Conservation (phyloP, 2,888 invertebrate genomes). For the Drosophila monieri region DNA sequence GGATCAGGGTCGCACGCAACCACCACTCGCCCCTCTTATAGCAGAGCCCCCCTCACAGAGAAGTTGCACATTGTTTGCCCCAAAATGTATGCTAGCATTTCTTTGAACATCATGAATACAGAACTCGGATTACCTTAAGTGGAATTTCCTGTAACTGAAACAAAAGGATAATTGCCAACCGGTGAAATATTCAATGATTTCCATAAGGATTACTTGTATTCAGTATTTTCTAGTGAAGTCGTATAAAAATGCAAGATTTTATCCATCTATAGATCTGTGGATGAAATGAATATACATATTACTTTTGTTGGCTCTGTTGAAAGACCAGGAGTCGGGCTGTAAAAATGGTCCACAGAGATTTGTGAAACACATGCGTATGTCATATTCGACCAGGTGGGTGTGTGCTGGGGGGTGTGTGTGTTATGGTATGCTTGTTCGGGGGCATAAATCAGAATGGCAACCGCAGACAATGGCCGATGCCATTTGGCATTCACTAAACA, state of each 20-base stretch:
- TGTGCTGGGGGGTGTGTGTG: not conserved
- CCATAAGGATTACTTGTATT: not conserved
- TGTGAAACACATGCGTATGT: constrained; percentile 30
- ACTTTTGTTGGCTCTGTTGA: constrained; percentile 14
- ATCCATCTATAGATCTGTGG: not conserved
- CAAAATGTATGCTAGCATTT: constrained; percentile 30
- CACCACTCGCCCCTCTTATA: constrained; percentile 3
- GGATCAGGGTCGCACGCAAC: constrained; percentile 25
- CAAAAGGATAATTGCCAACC: constrained; percentile 1
- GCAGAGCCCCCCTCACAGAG: not conserved
- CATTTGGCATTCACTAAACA: constrained; percentile 49
- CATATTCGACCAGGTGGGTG: constrained; percentile 34
- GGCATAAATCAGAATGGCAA: constrained; percentile 66
- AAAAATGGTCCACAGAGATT: constrained; percentile 39
- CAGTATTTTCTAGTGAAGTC: not conserved
- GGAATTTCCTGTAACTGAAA: constrained; percentile 3
- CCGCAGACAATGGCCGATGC: constrained; percentile 68
- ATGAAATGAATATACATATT: constrained; percentile 4
- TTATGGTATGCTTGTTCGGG: constrained; percentile 20
- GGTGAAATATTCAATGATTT: not conserved
- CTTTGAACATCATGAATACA: constrained; percentile 6
- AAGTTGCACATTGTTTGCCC: constrained; percentile 33
- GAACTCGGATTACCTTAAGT: not conserved
- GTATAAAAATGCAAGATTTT: not conserved
- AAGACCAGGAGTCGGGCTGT: constrained; percentile 12